Base-by-base conservation (phyloP, 2,888 invertebrate species). In the Trachelus stipa region DNA sequence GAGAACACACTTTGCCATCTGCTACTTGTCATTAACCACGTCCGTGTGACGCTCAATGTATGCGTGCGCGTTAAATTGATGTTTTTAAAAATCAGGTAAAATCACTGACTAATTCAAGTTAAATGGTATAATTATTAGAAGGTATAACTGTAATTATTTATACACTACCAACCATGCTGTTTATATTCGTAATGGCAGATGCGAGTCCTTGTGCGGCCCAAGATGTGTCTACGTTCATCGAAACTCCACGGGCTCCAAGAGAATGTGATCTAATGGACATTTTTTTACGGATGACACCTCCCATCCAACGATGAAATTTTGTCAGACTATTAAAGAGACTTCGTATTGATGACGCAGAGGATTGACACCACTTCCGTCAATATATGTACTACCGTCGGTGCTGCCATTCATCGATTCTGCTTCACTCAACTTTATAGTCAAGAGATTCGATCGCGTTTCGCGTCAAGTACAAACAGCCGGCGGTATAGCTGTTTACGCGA, bases 141-240 rank as follows among this genome's bases (percentile, higher is more conserved):
- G 12, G 11, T 12, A 12, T 3, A 74, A 56, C 12, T 34, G 37
- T 6, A 23, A n/a, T 56, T 11, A 75, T 75, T 75, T 15, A 30
- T 40, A 35, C 69, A 4, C 31, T 34, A 34, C 73, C 76, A 88
- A 90, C 90, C 90, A 88, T 87, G 77, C 82, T 84, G 73, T 86
- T 85, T 73, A 89, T 83, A 82, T 87, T 86, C 71, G 83, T 79
- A 77, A 85, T 82, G 74, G 83, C 80, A 73, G 86, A 82, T 68
- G 85, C 79, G 74, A 86, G 77, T 37, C 92, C 92, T 85, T 92
- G 92, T n/a, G 93, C 93, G 74, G 94, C 93, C 94, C 94, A 94
- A 35, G 94, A 93, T 80, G 93, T 93, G 85, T 93, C 93, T 77
- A 93, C 89, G 88, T 94, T 93, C 77, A 93, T 88, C 15, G 93